phyloP scores from a whole-genome alignment of 2,797 vertebrate genomes.

The Phyllotis vaccarum region DNA sequence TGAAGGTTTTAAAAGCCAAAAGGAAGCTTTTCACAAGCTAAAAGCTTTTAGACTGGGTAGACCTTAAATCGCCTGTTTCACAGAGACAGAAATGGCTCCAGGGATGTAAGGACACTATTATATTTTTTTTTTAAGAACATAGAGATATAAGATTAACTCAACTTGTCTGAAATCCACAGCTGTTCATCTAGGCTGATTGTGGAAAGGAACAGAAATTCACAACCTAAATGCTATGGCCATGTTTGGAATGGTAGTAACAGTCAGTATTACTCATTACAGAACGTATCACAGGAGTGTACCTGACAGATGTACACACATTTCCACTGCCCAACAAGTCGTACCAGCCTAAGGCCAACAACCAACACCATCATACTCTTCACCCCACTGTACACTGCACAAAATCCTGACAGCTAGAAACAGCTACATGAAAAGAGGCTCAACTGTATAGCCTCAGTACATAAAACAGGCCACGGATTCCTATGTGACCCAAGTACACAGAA shows the following conservation, averaged over 20 bases:
- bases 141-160: slow-evolving; percentile 69
- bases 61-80: slow-evolving; percentile 76
- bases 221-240: slow-evolving; percentile 30
- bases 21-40: slow-evolving; percentile 76
- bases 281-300: background rate
- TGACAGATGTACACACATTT: background rate
- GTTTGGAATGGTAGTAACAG: slow-evolving; percentile 29
- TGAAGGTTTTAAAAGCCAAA: slow-evolving; percentile 73
- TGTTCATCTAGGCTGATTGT: slow-evolving; percentile 5
- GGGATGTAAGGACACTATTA: slow-evolving; percentile 40
- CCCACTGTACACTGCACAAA: accelerated
- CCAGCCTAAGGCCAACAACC: background rate
- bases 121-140: slow-evolving; percentile 45
- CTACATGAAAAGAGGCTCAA: background rate
- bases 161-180: slow-evolving; percentile 65
- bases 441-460: background rate
- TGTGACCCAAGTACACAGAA: background rate
- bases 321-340: background rate
- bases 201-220: slow-evolving; percentile 32
- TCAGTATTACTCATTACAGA: too few species aligned
- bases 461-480: background rate
- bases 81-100: slow-evolving; percentile 71
- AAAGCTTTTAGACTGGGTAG: slow-evolving; percentile 72
- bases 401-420: background rate
- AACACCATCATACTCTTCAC: background rate